A percentile compares a stretch with the other conserved stretches of the same genome.
phyloP scores from a whole-genome alignment of 2,888 invertebrate genomes.

The Oligia strigilis region DNA sequence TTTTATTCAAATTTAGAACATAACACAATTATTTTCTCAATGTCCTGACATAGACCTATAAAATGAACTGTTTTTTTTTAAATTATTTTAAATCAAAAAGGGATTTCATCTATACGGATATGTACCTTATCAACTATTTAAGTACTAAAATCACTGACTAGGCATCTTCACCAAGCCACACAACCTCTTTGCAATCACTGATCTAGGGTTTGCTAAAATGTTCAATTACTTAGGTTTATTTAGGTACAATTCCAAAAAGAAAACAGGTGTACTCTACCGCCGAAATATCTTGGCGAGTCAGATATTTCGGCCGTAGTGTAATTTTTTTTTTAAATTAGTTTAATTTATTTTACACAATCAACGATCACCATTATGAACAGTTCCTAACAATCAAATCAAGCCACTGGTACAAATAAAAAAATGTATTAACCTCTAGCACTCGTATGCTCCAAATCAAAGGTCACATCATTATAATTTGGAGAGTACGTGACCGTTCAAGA shows the following conservation, averaged over 20 bases:
- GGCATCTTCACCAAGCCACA: too few relatives aligned
- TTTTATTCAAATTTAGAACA: background rate
- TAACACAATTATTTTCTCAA: background rate
- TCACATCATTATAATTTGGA: slow-evolving; percentile 87
- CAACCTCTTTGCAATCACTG: background rate
- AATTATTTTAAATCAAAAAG: too few relatives aligned
- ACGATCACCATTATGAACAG: slow-evolving; percentile 53
- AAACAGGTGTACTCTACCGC: too few relatives aligned
- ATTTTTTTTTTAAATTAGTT: too few relatives aligned
- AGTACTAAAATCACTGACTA: too few relatives aligned
- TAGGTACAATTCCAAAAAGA: too few relatives aligned
- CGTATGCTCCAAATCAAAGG: slow-evolving; percentile 85
- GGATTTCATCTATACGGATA: too few relatives aligned
- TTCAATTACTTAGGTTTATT: background rate
- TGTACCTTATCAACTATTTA: too few relatives aligned
- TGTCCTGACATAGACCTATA: background rate
- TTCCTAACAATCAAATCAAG: slow-evolving; percentile 77
- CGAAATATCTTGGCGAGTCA: too few relatives aligned
- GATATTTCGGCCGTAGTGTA: too few relatives aligned
- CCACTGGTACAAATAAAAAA: slow-evolving; percentile 85
- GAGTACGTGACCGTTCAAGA: slow-evolving; percentile 86
- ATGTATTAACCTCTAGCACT: slow-evolving; percentile 82
- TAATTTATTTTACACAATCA: background rate
- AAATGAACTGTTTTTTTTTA: background rate
- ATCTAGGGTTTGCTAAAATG: background rate